Evolutionary conservation across 2,888 invertebrate species (phyloP).

Genomic region (Gnatocerus cornutus): DNA sequence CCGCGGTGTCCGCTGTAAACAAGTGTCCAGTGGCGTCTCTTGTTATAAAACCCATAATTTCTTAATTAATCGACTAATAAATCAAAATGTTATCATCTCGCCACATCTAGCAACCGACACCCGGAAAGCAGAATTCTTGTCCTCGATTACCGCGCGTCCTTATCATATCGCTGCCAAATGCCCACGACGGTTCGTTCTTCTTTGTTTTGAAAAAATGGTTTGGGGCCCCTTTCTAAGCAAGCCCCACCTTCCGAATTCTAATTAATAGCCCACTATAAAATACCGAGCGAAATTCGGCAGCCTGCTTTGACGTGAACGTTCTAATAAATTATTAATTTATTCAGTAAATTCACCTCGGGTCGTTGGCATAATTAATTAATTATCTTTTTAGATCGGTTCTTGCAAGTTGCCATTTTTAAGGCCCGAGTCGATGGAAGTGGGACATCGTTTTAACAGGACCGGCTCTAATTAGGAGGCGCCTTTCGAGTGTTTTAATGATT

Average conservation of each 20-base stretch:
- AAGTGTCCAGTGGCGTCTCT: neutral
- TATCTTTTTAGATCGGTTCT: constrained; percentile 23
- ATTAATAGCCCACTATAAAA: constrained; percentile 30
- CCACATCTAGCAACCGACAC: constrained; percentile 3
- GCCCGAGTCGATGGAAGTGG: constrained; percentile 24
- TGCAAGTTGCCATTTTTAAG: constrained; percentile 37
- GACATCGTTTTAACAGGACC: constrained; percentile 25
- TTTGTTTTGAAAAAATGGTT: neutral
- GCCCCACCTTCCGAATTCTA: constrained; percentile 31
- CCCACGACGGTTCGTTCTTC: neutral
- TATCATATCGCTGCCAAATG: neutral
- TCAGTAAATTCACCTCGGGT: constrained; percentile 41
- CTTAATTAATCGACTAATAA: neutral
- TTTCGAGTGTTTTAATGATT: neutral
- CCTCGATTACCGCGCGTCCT: constrained; percentile 5
- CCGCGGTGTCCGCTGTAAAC: no score
- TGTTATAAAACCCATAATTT: neutral
- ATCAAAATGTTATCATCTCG: constrained; percentile 9
- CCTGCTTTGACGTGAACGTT: constrained; percentile 40
- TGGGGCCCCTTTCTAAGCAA: constrained; percentile 15
- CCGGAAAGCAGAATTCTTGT: constrained; percentile 18
- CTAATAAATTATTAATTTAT: constrained; percentile 44
- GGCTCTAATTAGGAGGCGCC: constrained; percentile 7
- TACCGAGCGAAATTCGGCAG: constrained; percentile 35
- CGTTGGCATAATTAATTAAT: constrained; percentile 44